Percentiles rank a stretch among this genome's conserved stretches.
Conservation (phyloP, 2,797 vertebrate genomes). For the Liparis tanakae region DNA sequence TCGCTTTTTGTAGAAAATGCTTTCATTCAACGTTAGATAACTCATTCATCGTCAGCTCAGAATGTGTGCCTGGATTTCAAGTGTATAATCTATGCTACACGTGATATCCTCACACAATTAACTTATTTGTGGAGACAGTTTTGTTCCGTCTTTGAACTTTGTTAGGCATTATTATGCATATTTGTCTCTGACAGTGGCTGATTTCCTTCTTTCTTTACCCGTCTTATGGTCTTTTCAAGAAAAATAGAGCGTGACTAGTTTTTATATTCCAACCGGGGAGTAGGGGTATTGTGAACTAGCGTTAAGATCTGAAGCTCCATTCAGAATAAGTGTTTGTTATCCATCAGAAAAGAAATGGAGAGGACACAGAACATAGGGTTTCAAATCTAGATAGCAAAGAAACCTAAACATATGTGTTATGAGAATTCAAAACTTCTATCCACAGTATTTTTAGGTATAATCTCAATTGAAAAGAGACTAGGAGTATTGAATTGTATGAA, state of each 20-base stretch:
- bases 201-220: constrained; percentile 59
- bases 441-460: constrained; percentile 79
- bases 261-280: constrained; percentile 56
- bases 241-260: constrained; percentile 79
- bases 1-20: constrained; percentile 48
- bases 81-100: constrained; percentile 43
- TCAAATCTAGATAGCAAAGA: constrained; percentile 61
- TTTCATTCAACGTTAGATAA: constrained; percentile 64
- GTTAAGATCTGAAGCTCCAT: constrained; percentile 62
- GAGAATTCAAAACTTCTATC: constrained; percentile 67
- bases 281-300: constrained; percentile 65
- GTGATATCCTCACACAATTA: constrained; percentile 53
- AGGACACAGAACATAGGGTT: constrained; percentile 48
- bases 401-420: constrained; percentile 64
- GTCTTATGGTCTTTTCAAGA: constrained; percentile 67
- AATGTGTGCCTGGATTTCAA: constrained; percentile 49
- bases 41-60: constrained; percentile 46
- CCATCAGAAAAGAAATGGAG: constrained; percentile 53
- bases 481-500: constrained; percentile 63
- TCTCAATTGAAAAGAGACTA: constrained; percentile 76
- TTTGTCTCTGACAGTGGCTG: constrained; percentile 58
- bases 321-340: constrained; percentile 63
- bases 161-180: constrained; percentile 63
- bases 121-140: constrained; percentile 57
- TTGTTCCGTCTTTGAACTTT: constrained; percentile 66